These are phyloP conservation scores for Platycnemis pennipes DNA, from an alignment of 2,888 invertebrate genomes.

Conservation along the genomic window DNA sequence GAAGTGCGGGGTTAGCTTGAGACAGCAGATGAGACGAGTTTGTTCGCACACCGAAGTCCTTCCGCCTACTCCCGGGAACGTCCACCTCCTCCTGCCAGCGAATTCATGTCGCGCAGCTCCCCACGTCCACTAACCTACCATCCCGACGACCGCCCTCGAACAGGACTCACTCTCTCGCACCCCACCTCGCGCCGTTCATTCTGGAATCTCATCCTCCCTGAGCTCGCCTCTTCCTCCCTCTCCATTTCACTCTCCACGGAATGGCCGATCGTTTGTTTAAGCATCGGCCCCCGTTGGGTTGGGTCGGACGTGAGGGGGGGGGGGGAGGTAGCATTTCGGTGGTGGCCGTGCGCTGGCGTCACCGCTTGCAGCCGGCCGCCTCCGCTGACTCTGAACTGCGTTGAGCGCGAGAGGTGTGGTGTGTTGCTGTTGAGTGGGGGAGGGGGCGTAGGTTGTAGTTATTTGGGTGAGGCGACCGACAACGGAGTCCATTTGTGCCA, in stretches of 20 bases:
- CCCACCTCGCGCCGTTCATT: background rate
- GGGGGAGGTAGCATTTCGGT: background rate
- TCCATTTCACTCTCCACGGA: background rate
- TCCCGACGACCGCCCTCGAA: background rate
- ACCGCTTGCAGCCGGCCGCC: constrained; percentile 2
- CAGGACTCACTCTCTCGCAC: background rate
- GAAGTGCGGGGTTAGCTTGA: constrained; percentile 4
- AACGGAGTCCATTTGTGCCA: no score
- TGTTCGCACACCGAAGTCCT: background rate
- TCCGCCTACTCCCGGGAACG: background rate
- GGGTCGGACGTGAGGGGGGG: background rate
- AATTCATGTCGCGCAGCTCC: constrained; percentile 25
- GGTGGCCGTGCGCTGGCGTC: constrained; percentile 47
- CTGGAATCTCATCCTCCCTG: background rate
- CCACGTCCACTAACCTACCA: background rate
- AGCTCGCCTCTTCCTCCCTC: background rate
- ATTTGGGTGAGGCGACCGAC: no score
- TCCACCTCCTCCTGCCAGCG: background rate
- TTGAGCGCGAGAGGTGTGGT: no score
- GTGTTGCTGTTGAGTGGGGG: no score
- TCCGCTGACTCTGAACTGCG: no score
- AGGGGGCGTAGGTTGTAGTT: no score
- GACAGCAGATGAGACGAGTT: background rate
- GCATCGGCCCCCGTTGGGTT: constrained; percentile 40
- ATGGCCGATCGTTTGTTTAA: constrained; percentile 66